Evolutionary conservation across 2,113 vertebrate genomes (phyloP), one percentile per base, ranked within the genome.

Genomic region (Pholis gunnellus): DNA sequence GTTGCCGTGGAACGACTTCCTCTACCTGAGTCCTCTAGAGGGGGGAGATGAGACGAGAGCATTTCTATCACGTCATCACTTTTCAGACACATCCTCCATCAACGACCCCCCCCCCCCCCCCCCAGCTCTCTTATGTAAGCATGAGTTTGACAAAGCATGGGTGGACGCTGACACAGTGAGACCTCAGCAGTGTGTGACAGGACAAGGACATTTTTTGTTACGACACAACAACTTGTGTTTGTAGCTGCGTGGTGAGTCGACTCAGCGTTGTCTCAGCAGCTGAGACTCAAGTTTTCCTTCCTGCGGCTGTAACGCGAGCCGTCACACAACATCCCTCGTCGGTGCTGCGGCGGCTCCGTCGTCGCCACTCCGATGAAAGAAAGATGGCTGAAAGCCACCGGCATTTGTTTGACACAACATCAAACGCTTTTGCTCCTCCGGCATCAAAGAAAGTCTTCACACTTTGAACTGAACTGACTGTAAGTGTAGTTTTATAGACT

Each of bases 201-300:
- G 67, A 67, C 63, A 81, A 76, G 65, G 77, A 27, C 56, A 57
- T 57, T 27, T 34, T 34, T 27, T 14, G 54, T 57, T 48, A 57
- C 18, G 0, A 71, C 75, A 81, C 63, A 79, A 56, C 20, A 31
- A 75, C 38, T 78, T 70, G 59, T 77, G 50, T 22, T 5, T 70
- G 67, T 52, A 14, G 9, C 36, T 67, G 65, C 34, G 60, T 38
- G 48, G 48, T 48, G 68, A 52, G 80, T 78, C 85, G 70, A 91
- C 88, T 89, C 80, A 78, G 90, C 85, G 80, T 40, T 80, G 85
- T 87, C 85, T 84, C 72, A 72, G 69, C 82, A 63, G 78, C 83
- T 86, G 52, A 92, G 85, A 67, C 76, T 84, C 75, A 54, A 75
- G 17, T 70, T 79, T 38, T 25, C 57, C 57, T 64, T 78, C 34